phyloP scores from a whole-genome alignment of 2,888 invertebrate genomes.

The Acronicta alni region DNA sequence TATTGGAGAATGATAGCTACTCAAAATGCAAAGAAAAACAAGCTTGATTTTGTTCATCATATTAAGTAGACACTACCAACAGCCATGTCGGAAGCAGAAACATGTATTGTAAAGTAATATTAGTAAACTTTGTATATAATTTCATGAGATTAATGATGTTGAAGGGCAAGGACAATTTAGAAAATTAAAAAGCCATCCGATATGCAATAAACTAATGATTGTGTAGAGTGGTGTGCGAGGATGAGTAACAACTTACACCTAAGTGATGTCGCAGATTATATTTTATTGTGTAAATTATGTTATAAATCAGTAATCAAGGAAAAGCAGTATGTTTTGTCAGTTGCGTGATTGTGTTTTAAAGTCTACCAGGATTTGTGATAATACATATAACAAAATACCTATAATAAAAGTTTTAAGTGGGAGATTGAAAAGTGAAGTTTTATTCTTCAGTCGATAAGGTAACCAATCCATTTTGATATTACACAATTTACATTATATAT shows the following conservation, averaged over 20 bases:
- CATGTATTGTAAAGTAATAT: slow-evolving; percentile 85
- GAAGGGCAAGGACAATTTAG: slow-evolving; percentile 83
- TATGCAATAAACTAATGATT: slow-evolving; percentile 87
- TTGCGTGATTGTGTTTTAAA: slow-evolving; percentile 92
- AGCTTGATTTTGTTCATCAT: slow-evolving; percentile 75
- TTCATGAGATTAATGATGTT: slow-evolving; percentile 86
- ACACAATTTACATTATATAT: slow-evolving; percentile 46
- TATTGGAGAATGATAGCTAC: slow-evolving; percentile 67
- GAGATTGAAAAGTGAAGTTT: slow-evolving; percentile 88
- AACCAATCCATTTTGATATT: slow-evolving; percentile 67
- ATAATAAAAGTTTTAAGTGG: slow-evolving; percentile 90
- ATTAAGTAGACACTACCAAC: slow-evolving; percentile 64
- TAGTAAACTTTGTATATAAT: slow-evolving; percentile 89
- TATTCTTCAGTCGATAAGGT: slow-evolving; percentile 83
- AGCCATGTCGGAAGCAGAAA: slow-evolving; percentile 71
- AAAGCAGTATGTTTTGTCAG: slow-evolving; percentile 88
- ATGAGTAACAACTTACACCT: slow-evolving; percentile 84
- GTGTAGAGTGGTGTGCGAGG: slow-evolving; percentile 85
- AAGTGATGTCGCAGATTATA: slow-evolving; percentile 86
- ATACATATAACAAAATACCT: slow-evolving; percentile 92
- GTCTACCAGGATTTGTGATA: slow-evolving; percentile 94
- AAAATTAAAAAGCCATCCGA: slow-evolving; percentile 86
- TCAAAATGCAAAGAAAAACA: slow-evolving; percentile 70
- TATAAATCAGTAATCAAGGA: slow-evolving; percentile 87
- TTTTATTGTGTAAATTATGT: slow-evolving; percentile 89